Percentiles rank a stretch among this genome's conserved stretches.
Conservation (phyloP, 2,113 vertebrate genomes). For the Platysteira castanea region DNA sequence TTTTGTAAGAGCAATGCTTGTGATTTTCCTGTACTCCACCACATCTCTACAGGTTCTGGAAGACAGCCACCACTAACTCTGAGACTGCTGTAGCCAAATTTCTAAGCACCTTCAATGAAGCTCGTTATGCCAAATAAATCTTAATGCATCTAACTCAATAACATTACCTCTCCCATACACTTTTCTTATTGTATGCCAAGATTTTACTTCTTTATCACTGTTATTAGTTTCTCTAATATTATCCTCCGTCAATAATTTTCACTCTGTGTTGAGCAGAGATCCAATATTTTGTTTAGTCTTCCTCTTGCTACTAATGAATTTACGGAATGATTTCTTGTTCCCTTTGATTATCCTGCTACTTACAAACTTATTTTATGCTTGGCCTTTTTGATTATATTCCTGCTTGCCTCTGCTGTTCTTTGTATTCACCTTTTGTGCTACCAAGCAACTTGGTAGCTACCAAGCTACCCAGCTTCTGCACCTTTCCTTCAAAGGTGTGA, state of each 20-base stretch:
- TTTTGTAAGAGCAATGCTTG: background rate
- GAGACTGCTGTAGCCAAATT: background rate
- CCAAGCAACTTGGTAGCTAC: background rate
- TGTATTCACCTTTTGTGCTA: background rate
- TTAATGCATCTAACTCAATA: background rate
- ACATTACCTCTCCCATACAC: background rate
- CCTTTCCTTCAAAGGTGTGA: background rate
- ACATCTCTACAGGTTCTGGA: background rate
- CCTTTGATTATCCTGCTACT: constrained; percentile 8
- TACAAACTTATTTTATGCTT: background rate
- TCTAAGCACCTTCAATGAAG: background rate
- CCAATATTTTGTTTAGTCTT: constrained; percentile 31
- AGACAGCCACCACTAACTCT: background rate
- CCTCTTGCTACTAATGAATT: constrained; percentile 27
- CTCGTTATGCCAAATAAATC: constrained; percentile 5
- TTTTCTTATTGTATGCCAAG: background rate
- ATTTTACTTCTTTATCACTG: background rate
- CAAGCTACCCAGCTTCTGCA: background rate
- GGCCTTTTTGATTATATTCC: background rate
- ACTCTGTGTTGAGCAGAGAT: background rate
- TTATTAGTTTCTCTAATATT: constrained; percentile 23
- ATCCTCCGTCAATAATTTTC: background rate
- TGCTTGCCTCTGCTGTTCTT: background rate
- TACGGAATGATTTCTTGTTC: constrained; percentile 22
- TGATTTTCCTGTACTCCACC: background rate